These are phyloP conservation scores for Solen grandis DNA, from an alignment of 1,140 invertebrate species.

Conservation along the genomic window DNA sequence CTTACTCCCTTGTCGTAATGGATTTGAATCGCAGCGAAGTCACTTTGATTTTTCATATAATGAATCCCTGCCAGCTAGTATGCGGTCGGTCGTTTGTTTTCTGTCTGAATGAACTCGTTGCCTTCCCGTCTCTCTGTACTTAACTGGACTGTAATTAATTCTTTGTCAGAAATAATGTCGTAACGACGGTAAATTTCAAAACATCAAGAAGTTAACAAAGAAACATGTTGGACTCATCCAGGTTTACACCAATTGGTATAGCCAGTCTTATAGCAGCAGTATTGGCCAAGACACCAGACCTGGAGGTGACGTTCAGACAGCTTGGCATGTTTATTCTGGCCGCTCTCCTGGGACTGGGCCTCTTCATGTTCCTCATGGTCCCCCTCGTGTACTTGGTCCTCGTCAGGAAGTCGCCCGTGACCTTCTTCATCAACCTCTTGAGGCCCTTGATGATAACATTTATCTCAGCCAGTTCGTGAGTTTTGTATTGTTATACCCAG, in stretches of 20 bases:
- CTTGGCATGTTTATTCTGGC: slow-evolving; percentile 93
- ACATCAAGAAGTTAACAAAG: neutral
- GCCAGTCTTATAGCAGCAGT: slow-evolving; percentile 95
- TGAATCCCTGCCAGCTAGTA: too few species aligned
- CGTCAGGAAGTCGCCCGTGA: slow-evolving; percentile 92
- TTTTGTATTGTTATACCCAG: neutral
- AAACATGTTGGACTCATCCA: slow-evolving; percentile 65
- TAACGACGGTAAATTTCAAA: too few species aligned
- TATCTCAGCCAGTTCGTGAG: slow-evolving; percentile 89
- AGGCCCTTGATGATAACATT: slow-evolving; percentile 94
- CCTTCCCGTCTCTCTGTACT: too few species aligned
- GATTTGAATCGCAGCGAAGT: too few species aligned
- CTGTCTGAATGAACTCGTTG: too few species aligned
- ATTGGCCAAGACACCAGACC: slow-evolving; percentile 90
- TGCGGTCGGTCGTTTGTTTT: too few species aligned
- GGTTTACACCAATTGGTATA: slow-evolving; percentile 92
- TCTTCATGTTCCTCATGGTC: slow-evolving; percentile 93
- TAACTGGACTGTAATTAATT: neutral
- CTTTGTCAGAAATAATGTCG: neutral
- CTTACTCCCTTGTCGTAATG: too few species aligned
- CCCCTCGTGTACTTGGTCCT: slow-evolving; percentile 91
- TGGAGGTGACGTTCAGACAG: slow-evolving; percentile 89
- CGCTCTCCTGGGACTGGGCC: slow-evolving; percentile 89
- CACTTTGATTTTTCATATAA: too few species aligned
- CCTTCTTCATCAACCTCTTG: slow-evolving; percentile 89